phyloP scores from a whole-genome alignment of 2,797 vertebrate genomes.

The Liasis olivaceus region DNA sequence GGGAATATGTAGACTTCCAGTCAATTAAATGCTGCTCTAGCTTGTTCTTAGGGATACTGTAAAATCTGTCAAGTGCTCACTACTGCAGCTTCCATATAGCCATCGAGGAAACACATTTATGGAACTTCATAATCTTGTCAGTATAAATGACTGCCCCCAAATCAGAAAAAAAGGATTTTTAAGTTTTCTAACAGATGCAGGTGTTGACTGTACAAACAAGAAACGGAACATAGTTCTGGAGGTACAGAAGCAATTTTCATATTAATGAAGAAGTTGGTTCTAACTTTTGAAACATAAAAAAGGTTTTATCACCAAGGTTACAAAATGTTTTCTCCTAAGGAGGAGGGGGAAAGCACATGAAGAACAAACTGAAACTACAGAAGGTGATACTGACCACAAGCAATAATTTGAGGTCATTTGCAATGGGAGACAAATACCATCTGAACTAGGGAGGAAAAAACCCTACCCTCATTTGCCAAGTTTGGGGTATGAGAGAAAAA shows the following conservation, averaged over 20 bases:
- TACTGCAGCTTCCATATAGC: background rate
- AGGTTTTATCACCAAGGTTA: slow-evolving; percentile 17
- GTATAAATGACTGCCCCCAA: background rate
- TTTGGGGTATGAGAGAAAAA: slow-evolving; percentile 61
- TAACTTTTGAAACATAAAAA: slow-evolving; percentile 1
- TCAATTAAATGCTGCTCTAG: background rate
- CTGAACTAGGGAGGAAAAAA: slow-evolving; percentile 47
- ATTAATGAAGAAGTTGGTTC: background rate
- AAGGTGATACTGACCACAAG: slow-evolving; percentile 66
- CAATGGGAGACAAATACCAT: slow-evolving; percentile 66
- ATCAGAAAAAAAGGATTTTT: background rate
- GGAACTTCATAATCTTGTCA: background rate
- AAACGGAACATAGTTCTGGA: slow-evolving; percentile 3
- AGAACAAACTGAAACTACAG: slow-evolving; percentile 38
- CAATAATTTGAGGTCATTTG: slow-evolving; percentile 66
- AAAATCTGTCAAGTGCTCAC: background rate
- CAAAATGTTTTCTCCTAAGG: slow-evolving; percentile 15
- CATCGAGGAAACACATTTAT: slow-evolving; percentile 43
- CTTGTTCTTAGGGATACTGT: background rate
- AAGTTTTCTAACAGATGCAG: background rate
- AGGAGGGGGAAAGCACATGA: background rate
- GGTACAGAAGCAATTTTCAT: background rate
- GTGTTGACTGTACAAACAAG: background rate
- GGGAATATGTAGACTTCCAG: background rate
- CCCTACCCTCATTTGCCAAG: slow-evolving; percentile 59